These are phyloP conservation scores for Oophaga pumilio DNA, from an alignment of 2,113 vertebrate species.

Conservation along the genomic window DNA sequence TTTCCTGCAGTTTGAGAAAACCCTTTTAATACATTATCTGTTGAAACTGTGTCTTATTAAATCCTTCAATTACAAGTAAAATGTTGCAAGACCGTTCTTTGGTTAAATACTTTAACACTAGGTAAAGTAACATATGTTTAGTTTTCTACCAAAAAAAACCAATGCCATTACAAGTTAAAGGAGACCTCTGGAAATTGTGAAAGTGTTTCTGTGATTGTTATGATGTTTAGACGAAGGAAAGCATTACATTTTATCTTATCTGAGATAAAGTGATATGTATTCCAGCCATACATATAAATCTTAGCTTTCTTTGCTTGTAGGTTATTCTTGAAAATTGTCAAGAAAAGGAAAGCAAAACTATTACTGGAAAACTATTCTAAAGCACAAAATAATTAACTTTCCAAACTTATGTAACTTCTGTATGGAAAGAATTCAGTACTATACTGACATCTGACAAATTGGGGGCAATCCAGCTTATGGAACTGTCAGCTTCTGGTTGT, in stretches of 20 bases:
- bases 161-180: background rate
- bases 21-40: too few relatives aligned
- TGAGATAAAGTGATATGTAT: constrained; percentile 8
- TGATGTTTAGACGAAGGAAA: background rate
- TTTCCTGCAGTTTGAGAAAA: too few relatives aligned
- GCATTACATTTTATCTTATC: constrained; percentile 17
- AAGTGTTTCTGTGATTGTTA: background rate
- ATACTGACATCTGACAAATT: background rate
- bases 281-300: background rate
- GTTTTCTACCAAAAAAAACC: background rate
- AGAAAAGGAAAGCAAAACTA: constrained; percentile 23
- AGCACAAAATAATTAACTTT: constrained; percentile 31
- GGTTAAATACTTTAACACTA: background rate
- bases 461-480: too few relatives aligned
- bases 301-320: background rate
- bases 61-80: too few relatives aligned
- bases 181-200: background rate
- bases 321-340: constrained; percentile 14
- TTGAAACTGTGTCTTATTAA: too few relatives aligned
- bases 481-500: too few relatives aligned
- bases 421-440: constrained; percentile 7
- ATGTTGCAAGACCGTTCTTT: background rate
- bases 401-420: constrained; percentile 5
- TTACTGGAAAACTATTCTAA: constrained; percentile 27
- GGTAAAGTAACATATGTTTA: background rate